Base-by-base conservation (phyloP, 2,797 vertebrate genomes). In the Molossus molossus region DNA sequence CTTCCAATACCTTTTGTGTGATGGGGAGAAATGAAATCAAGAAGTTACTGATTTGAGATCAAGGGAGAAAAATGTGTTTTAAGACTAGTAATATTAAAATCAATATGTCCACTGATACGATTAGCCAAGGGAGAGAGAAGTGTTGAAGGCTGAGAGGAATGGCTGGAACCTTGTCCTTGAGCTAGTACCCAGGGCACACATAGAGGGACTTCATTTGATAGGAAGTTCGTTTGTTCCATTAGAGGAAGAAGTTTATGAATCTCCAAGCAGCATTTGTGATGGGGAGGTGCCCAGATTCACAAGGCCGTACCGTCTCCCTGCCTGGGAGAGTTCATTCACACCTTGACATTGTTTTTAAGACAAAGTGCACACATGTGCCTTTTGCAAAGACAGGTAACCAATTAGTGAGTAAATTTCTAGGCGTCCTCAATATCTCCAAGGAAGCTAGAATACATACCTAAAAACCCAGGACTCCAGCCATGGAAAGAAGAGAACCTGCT, bases 291-390 rank as follows among this genome's bases (percentile, higher is more conserved):
- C 90, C 45, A 33, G 45, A 21, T 65, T 80, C 50, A n/a, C 58
- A 79, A 40, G 23, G 40, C 79, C 64, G 58, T 50, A 21, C 48
- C 62, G 23, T 27, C 53, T 79, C 50, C 29, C 65, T 62, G 55
- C 40, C 80, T 27, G 4, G 18, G 18, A 57, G 87, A 93, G 5
- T 45, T 83, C 58, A 65, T 75, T 90, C 89, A 37, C 25, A 69
- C 69, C 25, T 50, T 67, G 79, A 55, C 67, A 40, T 60, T 62
- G 23, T 69, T 93, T 53, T 67, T 62, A 93, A 94, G 33, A 77
- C 17, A 18, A 13, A 1, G 3, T 48, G n/a, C 20, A 75, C 23
- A 69, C 45, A 18, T 53, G 48, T n/a, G 10, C 55, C 45, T 93
- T 62, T 53, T 40, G 67, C 33, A 29, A 64, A 76, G 82, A 72